Conservation (phyloP, 2,888 invertebrate genomes). For the Lasioglossum marginatum region DNA sequence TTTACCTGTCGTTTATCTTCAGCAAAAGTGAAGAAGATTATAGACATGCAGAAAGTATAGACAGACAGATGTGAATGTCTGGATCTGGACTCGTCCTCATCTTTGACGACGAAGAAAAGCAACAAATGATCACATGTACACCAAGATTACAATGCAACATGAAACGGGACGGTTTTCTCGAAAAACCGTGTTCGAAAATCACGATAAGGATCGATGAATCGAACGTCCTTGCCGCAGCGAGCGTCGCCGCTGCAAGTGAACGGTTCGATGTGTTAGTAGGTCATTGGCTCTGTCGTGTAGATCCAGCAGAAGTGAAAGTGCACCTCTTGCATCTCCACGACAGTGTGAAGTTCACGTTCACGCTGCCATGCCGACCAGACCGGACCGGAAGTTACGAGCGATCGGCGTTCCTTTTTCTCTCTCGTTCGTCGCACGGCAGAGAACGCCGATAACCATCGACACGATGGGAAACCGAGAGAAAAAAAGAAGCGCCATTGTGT, state of each 20-base stretch:
- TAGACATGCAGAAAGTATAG: no score
- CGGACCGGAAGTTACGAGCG: conserved; percentile 64
- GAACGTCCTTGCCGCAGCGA: conserved; percentile 64
- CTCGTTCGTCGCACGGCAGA: no score
- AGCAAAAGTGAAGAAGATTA: background rate
- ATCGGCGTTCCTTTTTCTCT: conserved; percentile 32
- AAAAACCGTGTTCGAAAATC: background rate
- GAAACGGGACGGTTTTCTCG: background rate
- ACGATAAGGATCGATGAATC: conserved; percentile 14
- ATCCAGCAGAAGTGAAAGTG: conserved; percentile 82
- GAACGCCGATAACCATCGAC: background rate
- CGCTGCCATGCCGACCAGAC: conserved; percentile 55
- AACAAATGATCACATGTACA: no score
- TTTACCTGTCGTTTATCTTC: background rate
- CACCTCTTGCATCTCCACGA: conserved; percentile 74
- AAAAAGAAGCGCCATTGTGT: background rate
- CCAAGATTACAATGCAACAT: background rate
- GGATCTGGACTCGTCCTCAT: no score
- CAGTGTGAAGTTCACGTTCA: conserved; percentile 83
- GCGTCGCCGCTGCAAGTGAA: conserved; percentile 52
- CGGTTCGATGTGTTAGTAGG: conserved; percentile 81
- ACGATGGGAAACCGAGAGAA: background rate
- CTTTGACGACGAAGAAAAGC: no score
- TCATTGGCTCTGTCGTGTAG: conserved; percentile 81
- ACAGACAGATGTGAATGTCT: no score